Evolutionary conservation across 2,113 vertebrate species (phyloP).

Genomic region (Dasyornis broadbenti): DNA sequence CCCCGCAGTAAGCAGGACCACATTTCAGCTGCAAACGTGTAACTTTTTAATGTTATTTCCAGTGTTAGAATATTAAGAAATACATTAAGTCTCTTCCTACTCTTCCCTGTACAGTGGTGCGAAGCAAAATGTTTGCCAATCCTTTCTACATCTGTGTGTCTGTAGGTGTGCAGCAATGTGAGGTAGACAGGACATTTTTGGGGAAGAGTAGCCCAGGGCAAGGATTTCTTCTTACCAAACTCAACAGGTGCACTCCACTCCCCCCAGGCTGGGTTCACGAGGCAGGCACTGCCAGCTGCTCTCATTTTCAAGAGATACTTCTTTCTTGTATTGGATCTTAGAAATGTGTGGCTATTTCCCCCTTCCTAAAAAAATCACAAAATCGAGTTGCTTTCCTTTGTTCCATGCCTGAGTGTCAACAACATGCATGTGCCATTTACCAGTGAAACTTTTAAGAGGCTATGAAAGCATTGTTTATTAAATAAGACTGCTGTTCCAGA

Average conservation of each 20-base stretch:
- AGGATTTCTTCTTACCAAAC: constrained; percentile 5
- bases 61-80: not conserved
- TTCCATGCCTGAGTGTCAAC: not conserved
- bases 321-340: not conserved
- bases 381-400: not conserved
- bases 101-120: not conserved
- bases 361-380: not conserved
- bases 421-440: not conserved
- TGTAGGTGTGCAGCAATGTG: fast-evolving
- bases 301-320: constrained; percentile 20
- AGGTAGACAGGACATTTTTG: fast-evolving
- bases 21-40: not conserved
- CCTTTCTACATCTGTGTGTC: not conserved
- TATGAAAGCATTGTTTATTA: not conserved
- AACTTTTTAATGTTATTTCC: not conserved
- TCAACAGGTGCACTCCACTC: constrained; percentile 25
- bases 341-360: not conserved
- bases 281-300: not conserved
- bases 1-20: not conserved
- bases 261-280: not conserved
- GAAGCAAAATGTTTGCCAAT: not conserved
- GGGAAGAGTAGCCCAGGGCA: not conserved
- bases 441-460: not conserved
- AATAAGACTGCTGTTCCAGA: not conserved
- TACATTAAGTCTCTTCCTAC: not conserved